These are phyloP conservation scores for Paradoxurus hermaphroditus DNA, from an alignment of 2,113 vertebrate genomes.

Conservation along the genomic window DNA sequence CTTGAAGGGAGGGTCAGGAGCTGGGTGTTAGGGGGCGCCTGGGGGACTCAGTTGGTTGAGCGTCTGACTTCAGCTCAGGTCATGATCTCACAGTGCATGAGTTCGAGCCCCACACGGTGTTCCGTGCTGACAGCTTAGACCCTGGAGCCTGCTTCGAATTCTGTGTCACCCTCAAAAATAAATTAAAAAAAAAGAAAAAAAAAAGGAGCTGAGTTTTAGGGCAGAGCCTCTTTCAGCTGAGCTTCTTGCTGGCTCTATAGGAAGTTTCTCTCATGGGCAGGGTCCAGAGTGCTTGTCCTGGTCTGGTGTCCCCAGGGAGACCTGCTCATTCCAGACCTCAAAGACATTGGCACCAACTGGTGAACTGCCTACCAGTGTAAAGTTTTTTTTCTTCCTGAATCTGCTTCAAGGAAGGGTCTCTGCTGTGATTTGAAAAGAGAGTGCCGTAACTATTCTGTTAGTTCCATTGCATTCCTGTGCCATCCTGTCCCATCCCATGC, in stretches of 20 bases:
- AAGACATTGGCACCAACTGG: neutral
- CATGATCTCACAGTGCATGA: too few relatives aligned
- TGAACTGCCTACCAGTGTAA: neutral
- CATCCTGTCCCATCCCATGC: neutral
- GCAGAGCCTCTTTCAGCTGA: neutral
- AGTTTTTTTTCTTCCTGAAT: neutral
- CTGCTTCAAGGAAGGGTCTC: neutral
- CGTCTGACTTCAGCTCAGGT: too few relatives aligned
- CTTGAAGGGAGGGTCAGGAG: neutral
- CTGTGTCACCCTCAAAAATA: too few relatives aligned
- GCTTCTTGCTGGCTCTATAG: neutral
- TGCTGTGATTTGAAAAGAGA: neutral
- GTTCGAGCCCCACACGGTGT: too few relatives aligned
- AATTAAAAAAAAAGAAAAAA: too few relatives aligned
- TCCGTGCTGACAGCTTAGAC: too few relatives aligned
- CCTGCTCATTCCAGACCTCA: neutral
- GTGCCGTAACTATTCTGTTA: neutral
- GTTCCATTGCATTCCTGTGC: neutral
- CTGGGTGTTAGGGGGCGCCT: neutral
- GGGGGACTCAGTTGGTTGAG: too few relatives aligned
- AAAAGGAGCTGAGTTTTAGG: neutral
- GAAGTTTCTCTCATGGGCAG: neutral
- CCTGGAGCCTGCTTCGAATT: too few relatives aligned
- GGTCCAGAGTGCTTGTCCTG: neutral
- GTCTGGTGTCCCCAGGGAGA: neutral